Conservation (phyloP, 2,113 vertebrate species). For the Poicephalus meyeri region DNA sequence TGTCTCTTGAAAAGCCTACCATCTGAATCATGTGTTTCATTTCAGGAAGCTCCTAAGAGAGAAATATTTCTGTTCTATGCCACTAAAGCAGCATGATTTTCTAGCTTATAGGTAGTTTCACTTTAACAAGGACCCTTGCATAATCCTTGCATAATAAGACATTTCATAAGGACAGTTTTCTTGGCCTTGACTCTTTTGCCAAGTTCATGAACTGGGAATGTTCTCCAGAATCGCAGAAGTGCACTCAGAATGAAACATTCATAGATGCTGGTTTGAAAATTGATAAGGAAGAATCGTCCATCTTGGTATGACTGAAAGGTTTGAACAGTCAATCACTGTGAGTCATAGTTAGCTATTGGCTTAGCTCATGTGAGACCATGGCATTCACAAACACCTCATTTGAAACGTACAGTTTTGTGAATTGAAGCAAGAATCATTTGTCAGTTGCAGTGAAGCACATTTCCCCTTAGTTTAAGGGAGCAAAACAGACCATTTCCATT, state of each 20-base stretch:
- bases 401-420: background rate
- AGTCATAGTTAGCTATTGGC: background rate
- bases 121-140: background rate
- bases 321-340: fast-evolving
- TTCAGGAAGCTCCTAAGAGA: background rate
- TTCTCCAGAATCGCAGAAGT: background rate
- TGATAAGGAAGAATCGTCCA: background rate
- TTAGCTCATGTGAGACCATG: background rate
- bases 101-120: background rate
- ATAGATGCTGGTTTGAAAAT: background rate
- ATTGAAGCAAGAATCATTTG: background rate
- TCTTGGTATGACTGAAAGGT: background rate
- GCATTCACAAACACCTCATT: background rate
- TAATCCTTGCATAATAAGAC: background rate
- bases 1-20: background rate
- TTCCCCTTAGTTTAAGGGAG: background rate
- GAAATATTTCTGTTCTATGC: background rate
- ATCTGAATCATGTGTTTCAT: background rate
- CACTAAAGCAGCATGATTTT: background rate
- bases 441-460: background rate
- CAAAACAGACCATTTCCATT: background rate
- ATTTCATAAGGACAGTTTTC: background rate
- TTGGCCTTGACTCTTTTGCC: background rate
- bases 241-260: background rate
- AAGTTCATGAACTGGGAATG: background rate